Conservation (phyloP, 1,140 invertebrate species). For the Drosophila insularis region DNA sequence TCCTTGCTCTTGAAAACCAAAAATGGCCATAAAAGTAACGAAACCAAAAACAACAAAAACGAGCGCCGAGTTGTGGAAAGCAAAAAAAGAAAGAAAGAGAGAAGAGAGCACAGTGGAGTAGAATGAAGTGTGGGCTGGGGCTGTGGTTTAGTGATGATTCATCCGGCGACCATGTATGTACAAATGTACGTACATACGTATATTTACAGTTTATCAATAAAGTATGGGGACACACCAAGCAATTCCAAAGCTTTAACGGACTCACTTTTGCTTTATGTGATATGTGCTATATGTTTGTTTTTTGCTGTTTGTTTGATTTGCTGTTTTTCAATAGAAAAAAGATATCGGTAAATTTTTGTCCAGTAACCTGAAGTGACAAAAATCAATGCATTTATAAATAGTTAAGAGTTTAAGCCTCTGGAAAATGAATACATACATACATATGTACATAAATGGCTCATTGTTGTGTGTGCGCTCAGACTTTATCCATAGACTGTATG, state of each 20-base stretch:
- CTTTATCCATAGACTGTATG: background rate
- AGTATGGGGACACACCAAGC: background rate
- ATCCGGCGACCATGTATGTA: slow-evolving; percentile 64
- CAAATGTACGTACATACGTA: slow-evolving; percentile 59
- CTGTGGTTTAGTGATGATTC: slow-evolving; percentile 54
- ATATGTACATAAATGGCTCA: too few species aligned
- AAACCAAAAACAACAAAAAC: slow-evolving; percentile 21
- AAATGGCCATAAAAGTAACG: slow-evolving; percentile 50
- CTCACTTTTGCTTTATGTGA: background rate
- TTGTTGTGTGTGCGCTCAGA: background rate
- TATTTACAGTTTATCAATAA: slow-evolving; percentile 7
- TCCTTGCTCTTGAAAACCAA: background rate
- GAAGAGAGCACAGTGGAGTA: slow-evolving; percentile 37
- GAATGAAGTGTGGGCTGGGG: slow-evolving; percentile 48
- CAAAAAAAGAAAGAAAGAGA: slow-evolving; percentile 19
- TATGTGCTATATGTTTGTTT: too few species aligned
- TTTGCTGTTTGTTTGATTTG: too few species aligned
- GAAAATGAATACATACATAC: too few species aligned
- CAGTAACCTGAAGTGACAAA: too few species aligned
- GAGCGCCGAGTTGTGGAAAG: slow-evolving; percentile 44
- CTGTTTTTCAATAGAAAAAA: too few species aligned
- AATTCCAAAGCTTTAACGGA: background rate
- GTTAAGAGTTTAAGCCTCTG: too few species aligned
- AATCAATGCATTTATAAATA: too few species aligned
- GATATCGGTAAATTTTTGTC: too few species aligned